phyloP scores from a whole-genome alignment of 1,140 invertebrate genomes.

The Centruroides sculpturatus region DNA sequence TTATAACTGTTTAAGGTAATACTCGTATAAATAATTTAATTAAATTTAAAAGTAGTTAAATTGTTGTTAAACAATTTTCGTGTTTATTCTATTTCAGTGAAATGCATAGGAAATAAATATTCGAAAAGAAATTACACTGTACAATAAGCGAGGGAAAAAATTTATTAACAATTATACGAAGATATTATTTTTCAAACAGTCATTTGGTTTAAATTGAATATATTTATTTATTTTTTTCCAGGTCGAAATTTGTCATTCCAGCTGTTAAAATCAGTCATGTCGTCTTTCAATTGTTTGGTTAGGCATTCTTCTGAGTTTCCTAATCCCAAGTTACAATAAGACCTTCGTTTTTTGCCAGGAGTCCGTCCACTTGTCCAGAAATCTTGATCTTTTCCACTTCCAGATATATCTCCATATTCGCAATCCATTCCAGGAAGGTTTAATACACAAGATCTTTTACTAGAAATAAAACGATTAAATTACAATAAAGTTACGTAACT shows the following conservation, averaged over 20 bases:
- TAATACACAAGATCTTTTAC: conserved; percentile 6
- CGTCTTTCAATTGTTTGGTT: conserved; percentile 3
- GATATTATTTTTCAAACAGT: too few species aligned
- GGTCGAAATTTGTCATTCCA: conserved; percentile 7
- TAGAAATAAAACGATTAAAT: not conserved
- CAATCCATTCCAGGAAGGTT: conserved; percentile 18
- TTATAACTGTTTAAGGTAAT: too few species aligned
- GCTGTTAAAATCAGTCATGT: conserved; percentile 7
- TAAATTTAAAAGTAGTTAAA: too few species aligned
- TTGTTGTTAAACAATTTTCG: too few species aligned
- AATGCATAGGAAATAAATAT: too few species aligned
- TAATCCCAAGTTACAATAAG: conserved; percentile 3
- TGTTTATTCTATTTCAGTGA: too few species aligned
- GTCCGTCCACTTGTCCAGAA: conserved; percentile 25
- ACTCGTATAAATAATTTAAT: too few species aligned
- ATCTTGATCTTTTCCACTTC: conserved; percentile 24
- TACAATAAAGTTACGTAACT: too few species aligned
- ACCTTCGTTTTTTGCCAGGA: conserved; percentile 22
- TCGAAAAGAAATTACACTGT: too few species aligned
- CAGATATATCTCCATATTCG: conserved; percentile 29
- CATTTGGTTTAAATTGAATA: too few species aligned
- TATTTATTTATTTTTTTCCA: conserved; percentile 5
- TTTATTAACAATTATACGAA: too few species aligned
- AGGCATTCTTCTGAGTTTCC: conserved; percentile 12
- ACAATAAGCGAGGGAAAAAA: too few species aligned